These are phyloP conservation scores for Alcis repandata DNA, from an alignment of 2,888 invertebrate genomes.

Conservation along the genomic window DNA sequence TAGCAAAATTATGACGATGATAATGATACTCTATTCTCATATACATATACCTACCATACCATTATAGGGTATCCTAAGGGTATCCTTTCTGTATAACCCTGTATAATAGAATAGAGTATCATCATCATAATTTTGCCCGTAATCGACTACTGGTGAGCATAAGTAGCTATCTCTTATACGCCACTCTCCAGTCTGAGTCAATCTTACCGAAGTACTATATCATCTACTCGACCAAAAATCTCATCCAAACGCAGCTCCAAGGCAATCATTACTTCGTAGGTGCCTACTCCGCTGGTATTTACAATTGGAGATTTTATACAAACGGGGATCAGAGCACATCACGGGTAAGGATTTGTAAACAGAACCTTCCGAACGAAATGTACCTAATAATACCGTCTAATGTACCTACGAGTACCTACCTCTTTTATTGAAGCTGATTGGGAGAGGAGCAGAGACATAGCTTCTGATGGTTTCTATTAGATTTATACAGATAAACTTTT, in stretches of 20 bases:
- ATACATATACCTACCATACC: too few relatives aligned
- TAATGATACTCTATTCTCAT: too few relatives aligned
- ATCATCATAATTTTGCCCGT: too few relatives aligned
- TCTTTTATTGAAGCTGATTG: slow-evolving; percentile 1
- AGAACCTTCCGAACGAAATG: slow-evolving; percentile 38
- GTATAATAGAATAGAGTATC: too few relatives aligned
- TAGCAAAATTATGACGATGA: too few relatives aligned
- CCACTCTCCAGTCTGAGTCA: too few relatives aligned
- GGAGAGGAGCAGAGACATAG: neutral
- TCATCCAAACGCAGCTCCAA: slow-evolving; percentile 58
- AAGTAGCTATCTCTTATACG: too few relatives aligned
- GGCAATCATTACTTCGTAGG: slow-evolving; percentile 52
- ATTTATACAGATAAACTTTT: too few relatives aligned
- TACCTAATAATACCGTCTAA: slow-evolving; percentile 15
- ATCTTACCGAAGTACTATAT: too few relatives aligned
- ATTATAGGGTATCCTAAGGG: too few relatives aligned
- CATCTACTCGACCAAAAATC: slow-evolving; percentile 17
- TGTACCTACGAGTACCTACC: slow-evolving; percentile 1
- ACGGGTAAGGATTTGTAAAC: slow-evolving; percentile 61
- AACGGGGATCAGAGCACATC: slow-evolving; percentile 59
- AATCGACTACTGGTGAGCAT: too few relatives aligned
- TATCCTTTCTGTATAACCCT: too few relatives aligned
- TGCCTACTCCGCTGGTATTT: slow-evolving; percentile 40
- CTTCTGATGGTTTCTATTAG: neutral
- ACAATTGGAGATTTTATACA: slow-evolving; percentile 75